Conservation (phyloP, 2,797 vertebrate species). For the Dallia pectoralis region DNA sequence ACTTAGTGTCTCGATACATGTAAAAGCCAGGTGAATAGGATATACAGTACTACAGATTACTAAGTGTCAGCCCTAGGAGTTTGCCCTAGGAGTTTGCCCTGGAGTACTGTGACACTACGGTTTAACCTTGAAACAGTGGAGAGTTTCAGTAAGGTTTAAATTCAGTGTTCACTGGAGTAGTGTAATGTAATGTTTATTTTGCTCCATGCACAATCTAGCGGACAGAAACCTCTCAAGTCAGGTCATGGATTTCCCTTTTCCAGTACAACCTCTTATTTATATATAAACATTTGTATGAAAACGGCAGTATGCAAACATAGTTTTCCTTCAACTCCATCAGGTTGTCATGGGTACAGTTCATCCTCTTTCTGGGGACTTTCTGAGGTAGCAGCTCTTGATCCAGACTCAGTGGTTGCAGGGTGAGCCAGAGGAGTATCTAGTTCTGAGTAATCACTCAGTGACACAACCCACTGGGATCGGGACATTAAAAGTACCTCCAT, state of each 20-base stretch:
- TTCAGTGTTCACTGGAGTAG: slow-evolving; percentile 5
- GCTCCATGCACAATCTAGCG: background rate
- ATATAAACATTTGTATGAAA: no score
- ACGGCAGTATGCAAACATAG: background rate
- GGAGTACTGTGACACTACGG: background rate
- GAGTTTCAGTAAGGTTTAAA: slow-evolving; percentile 14
- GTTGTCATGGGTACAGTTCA: background rate
- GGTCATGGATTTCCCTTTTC: background rate
- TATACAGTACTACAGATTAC: background rate
- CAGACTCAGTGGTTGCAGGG: background rate
- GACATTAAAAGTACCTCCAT: slow-evolving; percentile 49
- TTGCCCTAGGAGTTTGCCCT: slow-evolving; percentile 7
- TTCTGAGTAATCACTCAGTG: slow-evolving; percentile 51
- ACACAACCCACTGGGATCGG: slow-evolving; percentile 34
- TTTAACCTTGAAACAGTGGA: background rate
- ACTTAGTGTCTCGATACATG: slow-evolving; percentile 48
- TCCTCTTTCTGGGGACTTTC: background rate
- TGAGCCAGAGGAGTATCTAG: slow-evolving; percentile 23
- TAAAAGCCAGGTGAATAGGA: background rate
- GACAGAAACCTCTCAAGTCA: background rate
- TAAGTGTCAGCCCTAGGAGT: no score
- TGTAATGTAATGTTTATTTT: slow-evolving; percentile 7
- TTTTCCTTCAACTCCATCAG: background rate
- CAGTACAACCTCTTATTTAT: background rate
- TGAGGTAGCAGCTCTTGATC: background rate